Conservation (phyloP, 2,797 vertebrate genomes). For the Chelmon rostratus region DNA sequence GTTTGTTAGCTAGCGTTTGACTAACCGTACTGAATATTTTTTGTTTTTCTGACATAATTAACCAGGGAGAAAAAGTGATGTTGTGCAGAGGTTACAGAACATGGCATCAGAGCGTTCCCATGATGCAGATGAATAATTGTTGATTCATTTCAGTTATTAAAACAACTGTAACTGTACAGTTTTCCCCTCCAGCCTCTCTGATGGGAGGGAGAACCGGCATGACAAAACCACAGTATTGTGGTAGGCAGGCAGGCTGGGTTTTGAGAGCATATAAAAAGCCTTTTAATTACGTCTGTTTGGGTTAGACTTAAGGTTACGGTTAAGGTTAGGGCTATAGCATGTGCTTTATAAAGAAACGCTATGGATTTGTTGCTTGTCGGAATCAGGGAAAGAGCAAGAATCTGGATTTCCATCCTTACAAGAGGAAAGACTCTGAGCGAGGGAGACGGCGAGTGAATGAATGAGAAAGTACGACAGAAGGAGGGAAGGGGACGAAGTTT, state of each 20-base stretch:
- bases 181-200: slow-evolving; percentile 46
- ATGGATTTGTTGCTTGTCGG: slow-evolving; percentile 50
- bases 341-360: slow-evolving; percentile 68
- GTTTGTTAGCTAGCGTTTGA: slow-evolving; percentile 51
- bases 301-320: slow-evolving; percentile 77
- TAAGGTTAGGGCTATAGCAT: slow-evolving; percentile 69
- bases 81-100: slow-evolving; percentile 38
- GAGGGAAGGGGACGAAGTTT: slow-evolving; percentile 32
- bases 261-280: slow-evolving; percentile 78
- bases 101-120: slow-evolving; percentile 34
- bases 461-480: slow-evolving; percentile 30
- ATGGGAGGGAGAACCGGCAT: slow-evolving; percentile 66
- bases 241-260: slow-evolving; percentile 70
- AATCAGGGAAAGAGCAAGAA: slow-evolving; percentile 32
- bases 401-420: slow-evolving; percentile 36
- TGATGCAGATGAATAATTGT: slow-evolving; percentile 53
- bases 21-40: slow-evolving; percentile 31
- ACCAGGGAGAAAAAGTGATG: slow-evolving; percentile 19
- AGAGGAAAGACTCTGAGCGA: slow-evolving; percentile 27
- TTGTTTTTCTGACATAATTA: slow-evolving; percentile 37
- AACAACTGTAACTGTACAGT: slow-evolving; percentile 61
- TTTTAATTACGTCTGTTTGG: slow-evolving; percentile 82
- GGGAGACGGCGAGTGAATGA: slow-evolving; percentile 22
- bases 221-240: slow-evolving; percentile 76
- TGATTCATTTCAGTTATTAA: slow-evolving; percentile 69